phyloP scores from a whole-genome alignment of 2,888 invertebrate genomes.

The Slavum lentiscoides region DNA sequence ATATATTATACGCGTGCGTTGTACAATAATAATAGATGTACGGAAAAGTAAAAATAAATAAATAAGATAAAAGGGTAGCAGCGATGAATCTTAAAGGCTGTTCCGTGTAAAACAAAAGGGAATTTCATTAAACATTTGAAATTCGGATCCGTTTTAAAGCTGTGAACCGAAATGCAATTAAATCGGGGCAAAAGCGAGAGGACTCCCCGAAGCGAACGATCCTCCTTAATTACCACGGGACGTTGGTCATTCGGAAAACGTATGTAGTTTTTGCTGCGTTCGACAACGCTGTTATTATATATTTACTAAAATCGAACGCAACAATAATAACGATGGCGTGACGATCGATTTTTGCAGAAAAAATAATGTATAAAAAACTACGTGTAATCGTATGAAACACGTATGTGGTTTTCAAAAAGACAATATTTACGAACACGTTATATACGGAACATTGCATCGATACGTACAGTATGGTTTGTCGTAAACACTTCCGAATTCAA shows the following conservation, averaged over 20 bases:
- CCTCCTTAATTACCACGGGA: slow-evolving; percentile 17
- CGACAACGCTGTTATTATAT: background rate
- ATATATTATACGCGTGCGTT: background rate
- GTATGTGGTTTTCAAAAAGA: no score
- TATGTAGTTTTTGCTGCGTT: slow-evolving; percentile 20
- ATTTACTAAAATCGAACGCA: slow-evolving; percentile 9
- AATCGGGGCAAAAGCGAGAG: slow-evolving; percentile 27
- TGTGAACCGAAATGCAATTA: slow-evolving; percentile 47
- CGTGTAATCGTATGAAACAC: no score
- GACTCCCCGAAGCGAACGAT: slow-evolving; percentile 13
- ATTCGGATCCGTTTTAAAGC: slow-evolving; percentile 36
- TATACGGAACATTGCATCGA: no score
- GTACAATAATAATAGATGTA: slow-evolving; percentile 21
- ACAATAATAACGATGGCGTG: background rate
- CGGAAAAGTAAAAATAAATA: background rate
- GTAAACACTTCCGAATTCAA: no score
- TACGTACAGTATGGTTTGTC: no score
- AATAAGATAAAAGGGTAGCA: background rate
- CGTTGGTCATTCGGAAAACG: slow-evolving; percentile 5
- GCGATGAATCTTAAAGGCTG: background rate
- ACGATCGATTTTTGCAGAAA: background rate
- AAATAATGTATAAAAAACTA: background rate
- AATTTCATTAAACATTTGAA: slow-evolving; percentile 41
- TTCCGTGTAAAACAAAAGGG: slow-evolving; percentile 14
- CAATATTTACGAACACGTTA: no score